phyloP scores from a whole-genome alignment of 2,113 vertebrate genomes.

The Oryzias javanicus region DNA sequence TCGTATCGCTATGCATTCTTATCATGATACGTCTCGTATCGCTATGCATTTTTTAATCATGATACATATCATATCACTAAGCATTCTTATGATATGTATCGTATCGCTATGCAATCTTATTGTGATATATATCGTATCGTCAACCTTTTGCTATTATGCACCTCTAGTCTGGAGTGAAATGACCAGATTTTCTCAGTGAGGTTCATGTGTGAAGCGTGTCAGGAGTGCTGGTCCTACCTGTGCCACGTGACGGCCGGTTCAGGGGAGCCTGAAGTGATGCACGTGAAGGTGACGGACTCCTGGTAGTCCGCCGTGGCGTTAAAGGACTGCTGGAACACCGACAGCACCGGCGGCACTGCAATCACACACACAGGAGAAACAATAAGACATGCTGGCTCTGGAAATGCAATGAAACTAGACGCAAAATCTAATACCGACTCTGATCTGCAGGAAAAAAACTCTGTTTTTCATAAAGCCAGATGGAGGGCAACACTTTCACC shows the following conservation, averaged over 20 bases:
- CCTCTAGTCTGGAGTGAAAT: background rate
- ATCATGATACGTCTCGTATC: too few relatives aligned
- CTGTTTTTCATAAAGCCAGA: background rate
- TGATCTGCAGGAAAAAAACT: background rate
- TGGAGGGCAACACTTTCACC: conserved; percentile 6
- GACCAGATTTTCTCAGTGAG: background rate
- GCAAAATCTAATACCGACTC: background rate
- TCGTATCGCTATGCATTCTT: too few relatives aligned
- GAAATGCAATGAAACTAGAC: background rate
- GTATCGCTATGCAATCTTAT: too few relatives aligned
- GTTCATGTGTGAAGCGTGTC: background rate
- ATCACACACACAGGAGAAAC: conserved; percentile 28
- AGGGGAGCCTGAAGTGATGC: conserved; percentile 89
- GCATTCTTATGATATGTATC: too few relatives aligned
- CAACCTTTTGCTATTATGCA: too few relatives aligned
- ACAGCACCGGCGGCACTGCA: conserved; percentile 88
- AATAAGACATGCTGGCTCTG: background rate
- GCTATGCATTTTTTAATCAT: too few relatives aligned
- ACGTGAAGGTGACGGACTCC: conserved; percentile 87
- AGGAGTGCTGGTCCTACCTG: conserved; percentile 75
- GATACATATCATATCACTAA: too few relatives aligned
- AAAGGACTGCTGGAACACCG: conserved; percentile 86
- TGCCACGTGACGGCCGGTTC: conserved; percentile 90
- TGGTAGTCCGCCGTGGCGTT: conserved; percentile 95
- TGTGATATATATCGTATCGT: too few relatives aligned